These are phyloP conservation scores for Luperina testacea DNA, from an alignment of 2,888 invertebrate genomes.

Conservation along the genomic window DNA sequence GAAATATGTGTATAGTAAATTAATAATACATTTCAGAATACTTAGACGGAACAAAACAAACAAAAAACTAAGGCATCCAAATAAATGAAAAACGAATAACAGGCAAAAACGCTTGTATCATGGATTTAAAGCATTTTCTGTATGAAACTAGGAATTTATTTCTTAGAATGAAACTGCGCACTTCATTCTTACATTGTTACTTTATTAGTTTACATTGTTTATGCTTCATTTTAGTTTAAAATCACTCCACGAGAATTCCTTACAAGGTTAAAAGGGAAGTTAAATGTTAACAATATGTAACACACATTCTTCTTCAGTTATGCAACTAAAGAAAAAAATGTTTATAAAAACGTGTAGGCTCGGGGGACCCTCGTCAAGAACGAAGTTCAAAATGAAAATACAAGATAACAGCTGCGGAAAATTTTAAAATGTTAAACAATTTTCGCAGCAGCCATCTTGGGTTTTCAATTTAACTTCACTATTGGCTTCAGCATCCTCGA, in stretches of 20 bases:
- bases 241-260: neutral
- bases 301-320: neutral
- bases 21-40: no score
- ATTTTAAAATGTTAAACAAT: no score
- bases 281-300: neutral
- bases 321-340: neutral
- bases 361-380: no score
- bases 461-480: no score
- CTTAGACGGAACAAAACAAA: no score
- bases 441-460: no score
- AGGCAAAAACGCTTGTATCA: neutral
- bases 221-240: neutral
- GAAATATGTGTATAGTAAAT: no score
- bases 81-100: neutral
- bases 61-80: no score
- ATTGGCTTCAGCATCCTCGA: no score
- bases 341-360: neutral
- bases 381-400: no score
- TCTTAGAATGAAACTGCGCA: neutral
- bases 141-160: neutral
- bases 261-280: neutral
- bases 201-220: constrained; percentile 9
- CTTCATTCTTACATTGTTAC: neutral
- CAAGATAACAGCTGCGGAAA: no score
- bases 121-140: neutral